phyloP scores from a whole-genome alignment of 2,888 invertebrate species.

The Drosophila fungiperda region DNA sequence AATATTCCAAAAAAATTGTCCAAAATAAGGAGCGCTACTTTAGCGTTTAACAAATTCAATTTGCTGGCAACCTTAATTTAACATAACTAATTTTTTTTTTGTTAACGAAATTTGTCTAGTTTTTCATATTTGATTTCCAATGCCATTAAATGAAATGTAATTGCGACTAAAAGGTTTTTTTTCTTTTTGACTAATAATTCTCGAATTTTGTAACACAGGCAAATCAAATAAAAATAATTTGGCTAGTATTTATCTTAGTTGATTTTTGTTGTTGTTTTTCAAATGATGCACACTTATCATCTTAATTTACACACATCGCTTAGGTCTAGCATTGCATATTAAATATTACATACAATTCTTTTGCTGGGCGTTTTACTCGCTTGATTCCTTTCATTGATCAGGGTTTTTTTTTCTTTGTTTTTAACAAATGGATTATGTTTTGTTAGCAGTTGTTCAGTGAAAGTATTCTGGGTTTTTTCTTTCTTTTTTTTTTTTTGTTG shows the following conservation, averaged over 20 bases:
- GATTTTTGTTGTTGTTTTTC: slow-evolving; percentile 17
- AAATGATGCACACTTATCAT: slow-evolving; percentile 58
- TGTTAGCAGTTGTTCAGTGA: slow-evolving; percentile 60
- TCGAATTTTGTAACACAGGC: slow-evolving; percentile 42
- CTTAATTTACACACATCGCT: slow-evolving; percentile 43
- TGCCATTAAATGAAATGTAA: slow-evolving; percentile 58
- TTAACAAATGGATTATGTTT: slow-evolving; percentile 61
- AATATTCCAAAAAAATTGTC: slow-evolving; percentile 14
- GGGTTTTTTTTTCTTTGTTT: slow-evolving; percentile 38
- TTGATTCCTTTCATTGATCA: slow-evolving; percentile 18
- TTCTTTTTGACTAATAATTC: slow-evolving; percentile 17
- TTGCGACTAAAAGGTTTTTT: slow-evolving; percentile 53
- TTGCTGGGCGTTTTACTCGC: slow-evolving; percentile 27
- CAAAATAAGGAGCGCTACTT: slow-evolving; percentile 27
- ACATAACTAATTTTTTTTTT: slow-evolving; percentile 32
- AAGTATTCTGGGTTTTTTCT: slow-evolving; percentile 50
- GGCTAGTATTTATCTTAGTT: slow-evolving; percentile 45
- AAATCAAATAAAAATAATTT: slow-evolving; percentile 69
- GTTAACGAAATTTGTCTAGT: slow-evolving; percentile 68
- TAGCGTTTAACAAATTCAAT: slow-evolving; percentile 57
- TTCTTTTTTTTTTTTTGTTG: not conserved
- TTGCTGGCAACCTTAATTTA: slow-evolving; percentile 65
- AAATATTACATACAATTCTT: slow-evolving; percentile 29
- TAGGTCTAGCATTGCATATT: slow-evolving; percentile 50
- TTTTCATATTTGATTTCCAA: slow-evolving; percentile 53